A percentile compares a stretch with the other conserved stretches of the same genome.
Evolutionary conservation across 2,888 invertebrate species (phyloP).

Genomic region (Dasysyrphus tricinctus): DNA sequence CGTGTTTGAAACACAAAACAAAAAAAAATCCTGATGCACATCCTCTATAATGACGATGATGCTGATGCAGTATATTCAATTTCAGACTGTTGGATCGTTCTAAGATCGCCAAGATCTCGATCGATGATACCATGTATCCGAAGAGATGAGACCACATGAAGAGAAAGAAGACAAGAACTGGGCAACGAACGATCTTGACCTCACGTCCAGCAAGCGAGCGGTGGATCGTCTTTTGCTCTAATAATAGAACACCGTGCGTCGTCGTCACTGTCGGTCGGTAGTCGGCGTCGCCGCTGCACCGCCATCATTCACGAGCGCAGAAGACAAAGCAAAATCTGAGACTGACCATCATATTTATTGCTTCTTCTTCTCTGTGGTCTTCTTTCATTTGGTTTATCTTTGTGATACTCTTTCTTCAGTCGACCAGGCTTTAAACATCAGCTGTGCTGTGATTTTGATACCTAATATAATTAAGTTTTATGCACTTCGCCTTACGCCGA

Average conservation of each 20-base stretch:
- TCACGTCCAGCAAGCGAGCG: constrained; percentile 51
- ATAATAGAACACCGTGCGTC: constrained; percentile 57
- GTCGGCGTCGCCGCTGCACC: not conserved
- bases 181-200: constrained; percentile 75
- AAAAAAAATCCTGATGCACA: constrained; percentile 1
- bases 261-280: not conserved
- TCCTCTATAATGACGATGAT: constrained; percentile 11
- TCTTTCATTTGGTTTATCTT: constrained; percentile 10
- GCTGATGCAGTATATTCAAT: constrained; percentile 8
- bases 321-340: constrained; percentile 20
- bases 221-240: constrained; percentile 57
- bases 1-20: not conserved
- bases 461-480: not conserved
- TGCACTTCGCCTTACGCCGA: not conserved
- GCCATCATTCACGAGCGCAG: constrained; percentile 13
- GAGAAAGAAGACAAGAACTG: constrained; percentile 40
- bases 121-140: constrained; percentile 32
- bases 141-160: constrained; percentile 26
- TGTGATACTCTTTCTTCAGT: not conserved
- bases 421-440: constrained; percentile 11
- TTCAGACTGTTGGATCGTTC: constrained; percentile 10
- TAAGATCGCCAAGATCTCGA: constrained; percentile 33
- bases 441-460: constrained; percentile 13
- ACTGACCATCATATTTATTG: constrained; percentile 35
- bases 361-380: constrained; percentile 19